A percentile compares a stretch with the other conserved stretches of the same genome.
Conservation (phyloP, 2,113 vertebrate species). For the Vidua chalybeata region DNA sequence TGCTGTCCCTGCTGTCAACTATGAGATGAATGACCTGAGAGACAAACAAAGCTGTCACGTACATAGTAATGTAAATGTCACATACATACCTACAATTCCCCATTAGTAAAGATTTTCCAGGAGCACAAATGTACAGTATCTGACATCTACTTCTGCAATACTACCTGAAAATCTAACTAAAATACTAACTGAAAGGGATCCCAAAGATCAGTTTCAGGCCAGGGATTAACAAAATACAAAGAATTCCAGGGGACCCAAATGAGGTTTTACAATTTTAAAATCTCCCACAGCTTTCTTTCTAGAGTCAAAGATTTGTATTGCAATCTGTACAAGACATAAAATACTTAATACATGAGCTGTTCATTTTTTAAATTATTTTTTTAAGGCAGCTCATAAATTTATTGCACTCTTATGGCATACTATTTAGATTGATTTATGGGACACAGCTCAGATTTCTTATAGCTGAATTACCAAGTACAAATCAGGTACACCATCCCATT, state of each 20-base stretch:
- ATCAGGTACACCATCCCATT: conserved; percentile 49
- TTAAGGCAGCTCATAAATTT: conserved; percentile 31
- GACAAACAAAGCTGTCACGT: neutral
- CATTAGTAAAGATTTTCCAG: neutral
- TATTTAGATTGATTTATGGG: conserved; percentile 60
- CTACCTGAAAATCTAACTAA: neutral
- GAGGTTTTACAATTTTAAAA: neutral
- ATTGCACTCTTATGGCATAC: conserved; percentile 28
- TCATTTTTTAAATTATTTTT: neutral
- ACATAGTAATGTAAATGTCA: neutral
- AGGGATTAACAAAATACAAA: neutral
- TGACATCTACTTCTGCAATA: neutral
- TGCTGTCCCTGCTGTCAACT: neutral
- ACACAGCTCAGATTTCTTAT: conserved; percentile 33
- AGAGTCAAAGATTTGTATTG: neutral
- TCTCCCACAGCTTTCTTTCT: neutral
- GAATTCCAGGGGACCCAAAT: neutral
- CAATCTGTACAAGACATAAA: neutral
- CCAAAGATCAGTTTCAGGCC: neutral
- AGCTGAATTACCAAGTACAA: conserved; percentile 44
- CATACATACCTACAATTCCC: neutral
- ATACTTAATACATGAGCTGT: neutral
- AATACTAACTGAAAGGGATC: neutral
- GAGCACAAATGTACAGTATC: neutral
- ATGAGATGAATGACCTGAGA: neutral